Evolutionary conservation across 2,888 invertebrate species (phyloP), one percentile per base, ranked within the genome.

Genomic region (Napeogenes sylphis): DNA sequence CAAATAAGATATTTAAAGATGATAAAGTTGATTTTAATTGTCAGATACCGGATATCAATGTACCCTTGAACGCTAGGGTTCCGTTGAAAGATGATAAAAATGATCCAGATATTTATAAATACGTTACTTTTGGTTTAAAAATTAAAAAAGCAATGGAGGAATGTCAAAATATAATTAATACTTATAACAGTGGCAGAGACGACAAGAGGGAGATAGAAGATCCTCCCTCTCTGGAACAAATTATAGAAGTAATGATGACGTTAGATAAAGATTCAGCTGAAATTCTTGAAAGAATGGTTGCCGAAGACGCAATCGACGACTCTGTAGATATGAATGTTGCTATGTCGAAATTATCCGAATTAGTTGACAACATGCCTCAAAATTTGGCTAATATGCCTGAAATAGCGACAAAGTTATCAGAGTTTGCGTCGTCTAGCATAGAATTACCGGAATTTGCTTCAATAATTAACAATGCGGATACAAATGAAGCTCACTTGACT

Each of bases 71-170:
- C 62, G 85, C 87, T 0, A 68, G 80, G 0, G 81, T 77, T 0
- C 79, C 84, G 0, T 54, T 80, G 8, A 57, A 60, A 5, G 65
- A 63, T 4, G 56, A 77, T 75, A 0, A 73, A 79, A 63, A 5
- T 0, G 62, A 69, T 0, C 78, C 82, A 0, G 84, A 82, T 54
- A 77, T 87, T 0, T 84, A 84, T 53, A 90, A 88, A 42, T 88
- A 89, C 46, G 85, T 88, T 0, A 84, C 84, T 0, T 88, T 89
- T 35, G 88, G 90, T 0, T 45, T 89, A 33, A 88, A 90, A 74
- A 87, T 90, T 4, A 90, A 89, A 64, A 89, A 86, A 67, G 89
- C 89, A 0, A 88, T 90, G 86, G 90, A 90, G 62, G 89, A 90
- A 51, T 89, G 90, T 65, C 88, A 90, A 73, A 87, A 87, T 68